A percentile compares a stretch with the other conserved stretches of the same genome.
Evolutionary conservation across 2,113 vertebrate species (phyloP).

Genomic region (Motacilla tschutschensis): DNA sequence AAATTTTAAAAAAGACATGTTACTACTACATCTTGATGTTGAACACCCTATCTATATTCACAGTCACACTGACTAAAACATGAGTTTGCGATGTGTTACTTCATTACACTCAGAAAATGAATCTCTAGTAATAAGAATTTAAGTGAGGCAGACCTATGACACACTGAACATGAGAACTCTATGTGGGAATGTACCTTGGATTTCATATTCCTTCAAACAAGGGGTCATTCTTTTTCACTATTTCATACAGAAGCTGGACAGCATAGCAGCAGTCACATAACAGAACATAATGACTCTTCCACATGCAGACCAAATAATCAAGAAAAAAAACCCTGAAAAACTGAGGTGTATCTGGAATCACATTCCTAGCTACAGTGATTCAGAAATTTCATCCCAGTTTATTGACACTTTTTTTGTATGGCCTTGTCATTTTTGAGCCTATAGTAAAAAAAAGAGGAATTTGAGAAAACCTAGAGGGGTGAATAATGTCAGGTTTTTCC

Average conservation of each 20-base stretch:
- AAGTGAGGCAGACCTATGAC: constrained; percentile 37
- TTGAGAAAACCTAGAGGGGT: not conserved
- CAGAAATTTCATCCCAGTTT: not conserved
- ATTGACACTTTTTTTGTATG: not conserved
- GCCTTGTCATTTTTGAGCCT: not conserved
- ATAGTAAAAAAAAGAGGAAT: not conserved
- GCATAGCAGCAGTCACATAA: not conserved
- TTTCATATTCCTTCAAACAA: not conserved
- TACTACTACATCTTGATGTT: constrained; percentile 29
- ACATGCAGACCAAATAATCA: not conserved
- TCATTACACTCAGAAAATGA: constrained; percentile 29
- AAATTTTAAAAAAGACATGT: not conserved
- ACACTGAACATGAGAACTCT: not conserved
- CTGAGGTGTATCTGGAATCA: not conserved
- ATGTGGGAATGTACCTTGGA: not conserved
- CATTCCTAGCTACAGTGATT: not conserved
- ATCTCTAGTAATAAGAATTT: constrained; percentile 19
- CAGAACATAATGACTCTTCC: not conserved
- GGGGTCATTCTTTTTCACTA: not conserved
- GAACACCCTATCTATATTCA: constrained; percentile 34
- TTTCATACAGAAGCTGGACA: not conserved
- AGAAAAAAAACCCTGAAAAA: not conserved
- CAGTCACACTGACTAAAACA: constrained; percentile 62
- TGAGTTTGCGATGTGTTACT: constrained; percentile 57
- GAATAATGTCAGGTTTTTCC: rapidly evolving